Evolutionary conservation across 1,140 invertebrate species (phyloP).

Genomic region (Drosophila ananassae): DNA sequence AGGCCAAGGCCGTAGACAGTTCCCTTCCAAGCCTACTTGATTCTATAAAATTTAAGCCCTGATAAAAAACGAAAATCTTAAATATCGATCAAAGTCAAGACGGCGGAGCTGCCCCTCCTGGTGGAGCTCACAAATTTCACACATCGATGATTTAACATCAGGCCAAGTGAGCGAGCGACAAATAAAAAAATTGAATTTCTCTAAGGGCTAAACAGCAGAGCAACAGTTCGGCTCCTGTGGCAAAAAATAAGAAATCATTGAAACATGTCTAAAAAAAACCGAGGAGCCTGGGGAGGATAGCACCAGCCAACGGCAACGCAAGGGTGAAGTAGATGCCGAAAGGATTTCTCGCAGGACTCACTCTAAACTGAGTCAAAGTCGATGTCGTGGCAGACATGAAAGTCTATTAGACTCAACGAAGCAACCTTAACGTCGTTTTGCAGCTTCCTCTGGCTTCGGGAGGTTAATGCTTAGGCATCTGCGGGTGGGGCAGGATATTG

Average conservation of each 20-base stretch:
- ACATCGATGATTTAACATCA: constrained; percentile 73
- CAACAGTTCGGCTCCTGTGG: constrained; percentile 70
- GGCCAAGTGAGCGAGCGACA: constrained; percentile 40
- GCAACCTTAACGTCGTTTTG: constrained; percentile 78
- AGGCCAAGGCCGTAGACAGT: neutral
- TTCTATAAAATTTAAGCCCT: constrained; percentile 21
- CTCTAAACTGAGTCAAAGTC: constrained; percentile 73
- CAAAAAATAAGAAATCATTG: constrained; percentile 82
- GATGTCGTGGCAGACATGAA: constrained; percentile 69
- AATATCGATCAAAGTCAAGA: constrained; percentile 60
- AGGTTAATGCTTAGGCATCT: constrained; percentile 54
- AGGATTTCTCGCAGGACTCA: constrained; percentile 63
- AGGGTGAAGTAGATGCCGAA: constrained; percentile 53
- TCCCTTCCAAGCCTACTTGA: constrained; percentile 45
- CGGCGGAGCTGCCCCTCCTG: constrained; percentile 16
- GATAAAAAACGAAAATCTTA: constrained; percentile 28
- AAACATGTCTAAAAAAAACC: constrained; percentile 70
- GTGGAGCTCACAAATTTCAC: constrained; percentile 67
- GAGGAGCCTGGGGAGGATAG: constrained; percentile 14
- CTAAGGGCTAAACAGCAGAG: constrained; percentile 67
- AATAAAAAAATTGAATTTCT: constrained; percentile 66
- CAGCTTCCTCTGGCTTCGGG: constrained; percentile 65
- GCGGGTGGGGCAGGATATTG: constrained; percentile 44
- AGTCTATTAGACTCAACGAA: constrained; percentile 83
- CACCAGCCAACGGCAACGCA: constrained; percentile 21